Base-by-base conservation (phyloP, 2,113 vertebrate species). In the Sialia sialis region DNA sequence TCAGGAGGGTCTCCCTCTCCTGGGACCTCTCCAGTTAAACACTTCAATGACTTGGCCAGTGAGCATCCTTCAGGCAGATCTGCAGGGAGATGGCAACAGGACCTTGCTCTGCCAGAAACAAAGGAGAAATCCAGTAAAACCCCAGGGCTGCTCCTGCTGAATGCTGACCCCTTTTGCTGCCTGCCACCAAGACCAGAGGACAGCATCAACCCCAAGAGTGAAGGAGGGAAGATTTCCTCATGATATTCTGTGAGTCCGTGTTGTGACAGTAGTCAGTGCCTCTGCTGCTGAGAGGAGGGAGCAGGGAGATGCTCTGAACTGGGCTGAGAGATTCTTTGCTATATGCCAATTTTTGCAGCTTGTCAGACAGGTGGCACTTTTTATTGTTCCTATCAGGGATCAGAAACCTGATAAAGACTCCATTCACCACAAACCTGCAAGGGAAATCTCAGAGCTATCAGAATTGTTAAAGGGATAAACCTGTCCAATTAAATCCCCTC, bases 401-500 rank as follows among this genome's bases (percentile, higher is more conserved):
- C 55, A 90, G 93, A 97, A 90, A 68, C 46, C 76, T 87, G 79
- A 95, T 92, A 94, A 96, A 91, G 90, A 81, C 77, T 51, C 41
- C 2, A 7, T 76, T 89, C 91, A 76, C 66, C 56, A 87, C 52
- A 77, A 83, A 86, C 64, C 93, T 93, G 63, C 88, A 89, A 96
- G 89, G 88, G 49, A 94, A 92, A 95, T 77, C 70, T 86, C 67
- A 80, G 46, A 88, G 69, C 83, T 89, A 95, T 87, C 83, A 91
- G 78, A 89, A 90, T 52, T 91, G 80, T 92, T 95, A 95, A 90
- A 95, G 80, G 82, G 49, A 95, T 91, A 94, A 95, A 94, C 62
- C 87, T 90, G 94, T 90, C 92, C 92, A 91, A 80, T 94, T 95
- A 96, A 95, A 95, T 94, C 81, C 87, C 56, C 76, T 95, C 83